Base-by-base conservation (phyloP, 2,888 invertebrate genomes). In the Aporophyla lueneburgensis region DNA sequence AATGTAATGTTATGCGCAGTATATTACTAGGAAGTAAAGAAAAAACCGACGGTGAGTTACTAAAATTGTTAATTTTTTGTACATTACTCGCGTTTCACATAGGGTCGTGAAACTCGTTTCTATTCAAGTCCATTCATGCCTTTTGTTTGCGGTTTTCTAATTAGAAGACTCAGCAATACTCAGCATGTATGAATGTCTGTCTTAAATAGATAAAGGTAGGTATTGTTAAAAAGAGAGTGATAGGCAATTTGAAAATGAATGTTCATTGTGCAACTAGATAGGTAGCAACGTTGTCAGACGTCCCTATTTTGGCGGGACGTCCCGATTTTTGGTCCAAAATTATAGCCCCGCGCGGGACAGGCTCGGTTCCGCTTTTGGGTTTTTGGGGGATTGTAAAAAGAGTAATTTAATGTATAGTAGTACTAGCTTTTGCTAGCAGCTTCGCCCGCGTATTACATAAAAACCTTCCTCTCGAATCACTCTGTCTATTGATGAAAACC, bases 1-100 rank as follows among this genome's bases (percentile, higher is more conserved):
- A 70, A 33, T 69, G 33, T 33, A 53, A 54, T 27, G 46, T 68
- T 56, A 61, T 82, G 81, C 81, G 85, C 66, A 81, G 71, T 69
- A 63, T 3, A 5, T 69, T 19, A 16, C 14, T 58, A 62, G 21
- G 46, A 56, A 79, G 12, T 71, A 19, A 58, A 10, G 10, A 49
- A 67, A 53, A 56, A 51, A 40, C 24, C 24, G 19, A 14, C 54
- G 10, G 21, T 59, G 53, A 40, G 12, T 14, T 46, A 19, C 14
- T 19, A 9, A 10, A 40, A 49, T 61, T 54, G 40, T 54, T 53
- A 2, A 5, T 40, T 68, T 66, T 68, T 67, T 43, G 61, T 66
- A 19, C 16, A 49, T 0, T 76, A 14, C 4, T 40, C 14, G 10
- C n/a, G 14, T 43, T 53, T 49, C 24, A 56, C 21, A 5, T 58